phyloP scores from a whole-genome alignment of 2,113 vertebrate genomes.

The Mixornis gularis region DNA sequence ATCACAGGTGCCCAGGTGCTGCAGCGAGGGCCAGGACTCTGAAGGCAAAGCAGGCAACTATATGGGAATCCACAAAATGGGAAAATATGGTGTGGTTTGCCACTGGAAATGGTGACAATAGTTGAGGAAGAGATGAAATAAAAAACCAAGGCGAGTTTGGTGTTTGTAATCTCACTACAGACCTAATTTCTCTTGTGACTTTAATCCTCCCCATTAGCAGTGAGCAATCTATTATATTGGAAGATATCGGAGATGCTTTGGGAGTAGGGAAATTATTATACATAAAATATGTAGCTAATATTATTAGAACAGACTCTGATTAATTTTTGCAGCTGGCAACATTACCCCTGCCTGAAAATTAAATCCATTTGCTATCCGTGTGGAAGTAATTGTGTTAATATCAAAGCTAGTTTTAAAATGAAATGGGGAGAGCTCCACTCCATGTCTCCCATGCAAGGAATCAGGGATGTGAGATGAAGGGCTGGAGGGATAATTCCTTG shows the following conservation, averaged over 20 bases:
- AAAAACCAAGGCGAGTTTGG: background rate
- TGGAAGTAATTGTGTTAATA: conserved; percentile 37
- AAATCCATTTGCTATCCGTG: background rate
- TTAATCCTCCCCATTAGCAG: conserved; percentile 1
- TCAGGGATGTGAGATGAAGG: background rate
- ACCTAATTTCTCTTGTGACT: background rate
- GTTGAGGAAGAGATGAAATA: background rate
- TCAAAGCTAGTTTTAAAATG: background rate
- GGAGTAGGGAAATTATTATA: background rate
- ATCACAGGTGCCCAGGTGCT: background rate
- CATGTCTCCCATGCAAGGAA: background rate
- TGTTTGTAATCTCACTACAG: conserved; percentile 22
- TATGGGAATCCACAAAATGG: background rate
- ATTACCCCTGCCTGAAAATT: conserved; percentile 12
- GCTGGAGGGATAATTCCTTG: background rate
- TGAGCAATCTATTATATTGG: conserved; percentile 1
- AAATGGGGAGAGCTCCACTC: background rate
- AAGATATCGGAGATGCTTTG: background rate
- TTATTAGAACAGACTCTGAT: conserved; percentile 45
- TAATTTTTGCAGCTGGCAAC: conserved; percentile 38
- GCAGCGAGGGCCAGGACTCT: background rate
- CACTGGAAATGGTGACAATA: background rate
- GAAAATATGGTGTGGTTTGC: background rate
- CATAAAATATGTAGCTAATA: conserved; percentile 27
- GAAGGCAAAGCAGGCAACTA: background rate